Evolutionary conservation across 1,140 invertebrate genomes (phyloP).

Genomic region (Zaprionus inermis): DNA sequence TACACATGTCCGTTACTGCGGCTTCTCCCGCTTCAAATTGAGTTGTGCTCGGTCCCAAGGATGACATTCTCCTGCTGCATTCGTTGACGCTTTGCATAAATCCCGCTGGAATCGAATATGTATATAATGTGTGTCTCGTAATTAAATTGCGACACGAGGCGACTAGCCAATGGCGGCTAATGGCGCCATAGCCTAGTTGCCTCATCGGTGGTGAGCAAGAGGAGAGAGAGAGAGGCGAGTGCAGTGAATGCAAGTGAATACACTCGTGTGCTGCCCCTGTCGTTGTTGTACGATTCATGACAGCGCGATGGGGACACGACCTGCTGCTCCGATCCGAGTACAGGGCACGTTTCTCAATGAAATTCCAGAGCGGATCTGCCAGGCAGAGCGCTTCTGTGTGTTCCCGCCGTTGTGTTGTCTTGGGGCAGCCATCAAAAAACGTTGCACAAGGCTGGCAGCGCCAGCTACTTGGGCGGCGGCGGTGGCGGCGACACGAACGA

Average conservation of each 20-base stretch:
- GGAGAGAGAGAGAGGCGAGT: not conserved
- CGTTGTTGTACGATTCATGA: conserved; percentile 55
- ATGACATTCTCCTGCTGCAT: conserved; percentile 1
- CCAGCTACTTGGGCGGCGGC: conserved; percentile 40
- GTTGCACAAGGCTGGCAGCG: conserved; percentile 47
- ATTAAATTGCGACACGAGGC: conserved; percentile 76
- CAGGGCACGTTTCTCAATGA: conserved; percentile 82
- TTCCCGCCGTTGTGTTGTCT: conserved; percentile 72
- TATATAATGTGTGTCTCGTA: conserved; percentile 49
- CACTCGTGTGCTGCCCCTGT: conserved; percentile 14
- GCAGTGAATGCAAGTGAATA: conserved; percentile 7
- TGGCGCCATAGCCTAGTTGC: conserved; percentile 61
- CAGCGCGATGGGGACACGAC: conserved; percentile 73
- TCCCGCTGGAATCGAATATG: conserved; percentile 39
- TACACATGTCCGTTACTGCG: not conserved
- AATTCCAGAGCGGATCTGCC: conserved; percentile 70
- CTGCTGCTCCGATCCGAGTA: conserved; percentile 59
- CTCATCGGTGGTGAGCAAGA: not conserved
- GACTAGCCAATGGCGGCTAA: conserved; percentile 55
- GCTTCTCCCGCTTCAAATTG: conserved; percentile 4
- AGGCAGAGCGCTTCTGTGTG: conserved; percentile 71
- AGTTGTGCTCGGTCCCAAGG: conserved; percentile 2
- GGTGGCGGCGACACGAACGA: conserved; percentile 65
- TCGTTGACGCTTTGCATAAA: conserved; percentile 66
- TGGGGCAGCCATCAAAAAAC: conserved; percentile 70